A percentile compares a stretch with the other conserved stretches of the same genome.
phyloP scores from a whole-genome alignment of 2,113 vertebrate species.

The Cyrtonyx montezumae region DNA sequence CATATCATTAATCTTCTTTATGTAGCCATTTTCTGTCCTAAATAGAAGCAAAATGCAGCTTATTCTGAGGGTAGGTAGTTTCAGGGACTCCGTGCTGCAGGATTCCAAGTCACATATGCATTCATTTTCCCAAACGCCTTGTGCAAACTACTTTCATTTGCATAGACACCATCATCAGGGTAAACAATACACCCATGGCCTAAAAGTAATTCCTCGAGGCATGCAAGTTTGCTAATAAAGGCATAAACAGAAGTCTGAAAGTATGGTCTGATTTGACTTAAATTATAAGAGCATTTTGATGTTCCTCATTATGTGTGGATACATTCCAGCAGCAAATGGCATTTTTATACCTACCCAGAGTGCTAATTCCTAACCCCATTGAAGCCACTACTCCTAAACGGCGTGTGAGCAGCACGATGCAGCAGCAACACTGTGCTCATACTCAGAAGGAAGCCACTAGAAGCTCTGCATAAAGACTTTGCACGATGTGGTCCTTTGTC shows the following conservation, averaged over 20 bases:
- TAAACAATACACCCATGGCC: neutral
- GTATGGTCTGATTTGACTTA: neutral
- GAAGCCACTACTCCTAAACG: neutral
- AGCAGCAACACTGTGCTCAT: neutral
- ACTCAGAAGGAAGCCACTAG: neutral
- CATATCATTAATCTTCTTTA: neutral
- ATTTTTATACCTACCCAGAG: neutral
- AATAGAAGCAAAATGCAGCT: neutral
- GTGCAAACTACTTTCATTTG: neutral
- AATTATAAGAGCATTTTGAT: neutral
- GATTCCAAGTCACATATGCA: neutral
- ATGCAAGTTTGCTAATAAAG: neutral
- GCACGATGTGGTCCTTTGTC: neutral
- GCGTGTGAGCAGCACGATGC: neutral
- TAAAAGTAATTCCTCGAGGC: neutral
- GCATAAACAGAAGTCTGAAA: neutral
- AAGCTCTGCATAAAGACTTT: neutral
- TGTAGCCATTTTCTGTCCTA: neutral
- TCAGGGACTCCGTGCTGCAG: neutral
- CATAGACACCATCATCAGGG: rapidly evolving
- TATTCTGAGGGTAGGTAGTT: neutral
- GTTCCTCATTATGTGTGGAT: neutral
- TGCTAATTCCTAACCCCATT: neutral
- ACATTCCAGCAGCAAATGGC: neutral
- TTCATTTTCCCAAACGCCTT: neutral